phyloP scores from a whole-genome alignment of 2,888 invertebrate species.

The Galeruca laticollis region DNA sequence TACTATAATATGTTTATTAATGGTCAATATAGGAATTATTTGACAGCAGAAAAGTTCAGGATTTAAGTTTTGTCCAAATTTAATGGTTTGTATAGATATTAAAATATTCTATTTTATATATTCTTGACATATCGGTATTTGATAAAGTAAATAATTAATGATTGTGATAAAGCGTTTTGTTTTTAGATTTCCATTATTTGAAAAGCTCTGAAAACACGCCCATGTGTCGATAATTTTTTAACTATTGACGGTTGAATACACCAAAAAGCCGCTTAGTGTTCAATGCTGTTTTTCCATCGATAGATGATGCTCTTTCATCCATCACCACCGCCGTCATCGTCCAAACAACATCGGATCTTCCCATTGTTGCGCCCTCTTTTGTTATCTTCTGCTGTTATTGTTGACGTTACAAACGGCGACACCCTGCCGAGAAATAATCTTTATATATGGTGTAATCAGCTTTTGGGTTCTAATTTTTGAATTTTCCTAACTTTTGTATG shows the following conservation, averaged over 20 bases:
- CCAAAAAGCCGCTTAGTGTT: conserved; percentile 38
- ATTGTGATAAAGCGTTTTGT: not conserved
- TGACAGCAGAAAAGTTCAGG: no score
- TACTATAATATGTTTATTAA: no score
- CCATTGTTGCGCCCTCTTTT: conserved; percentile 60
- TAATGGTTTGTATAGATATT: no score
- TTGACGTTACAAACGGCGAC: conserved; percentile 62
- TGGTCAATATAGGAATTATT: no score
- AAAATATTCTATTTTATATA: no score
- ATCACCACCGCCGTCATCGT: conserved; percentile 45
- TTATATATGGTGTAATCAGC: conserved; percentile 60
- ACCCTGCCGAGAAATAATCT: conserved; percentile 65
- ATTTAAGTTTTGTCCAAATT: no score
- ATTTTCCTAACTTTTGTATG: conserved; percentile 34
- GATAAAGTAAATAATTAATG: no score
- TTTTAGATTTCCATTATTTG: not conserved
- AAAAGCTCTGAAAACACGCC: not conserved
- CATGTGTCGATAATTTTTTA: conserved; percentile 33
- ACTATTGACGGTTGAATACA: conserved; percentile 36
- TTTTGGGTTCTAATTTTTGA: conserved; percentile 52
- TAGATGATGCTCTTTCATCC: conserved; percentile 39
- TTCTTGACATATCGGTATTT: no score
- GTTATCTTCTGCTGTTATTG: conserved; percentile 61
- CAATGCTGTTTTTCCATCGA: conserved; percentile 31
- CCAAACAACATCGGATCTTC: conserved; percentile 57